phyloP scores from a whole-genome alignment of 2,797 vertebrate genomes.

The Myotis findleyi region DNA sequence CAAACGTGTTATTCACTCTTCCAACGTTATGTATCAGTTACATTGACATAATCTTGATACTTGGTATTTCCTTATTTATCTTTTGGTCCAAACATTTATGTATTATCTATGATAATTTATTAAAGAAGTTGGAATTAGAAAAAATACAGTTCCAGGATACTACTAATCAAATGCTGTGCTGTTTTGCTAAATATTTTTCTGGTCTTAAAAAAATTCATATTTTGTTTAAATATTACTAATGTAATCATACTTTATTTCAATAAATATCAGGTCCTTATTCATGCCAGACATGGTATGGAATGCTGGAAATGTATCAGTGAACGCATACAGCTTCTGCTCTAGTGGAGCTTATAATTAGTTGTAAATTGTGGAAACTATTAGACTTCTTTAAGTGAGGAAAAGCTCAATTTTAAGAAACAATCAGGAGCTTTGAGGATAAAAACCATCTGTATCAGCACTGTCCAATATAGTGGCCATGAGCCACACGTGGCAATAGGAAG shows the following conservation, averaged over 20 bases:
- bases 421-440: background rate
- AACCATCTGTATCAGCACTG: background rate
- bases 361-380: background rate
- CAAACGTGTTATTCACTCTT: constrained; percentile 3
- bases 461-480: background rate
- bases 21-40: background rate
- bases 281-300: background rate
- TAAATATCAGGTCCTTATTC: background rate
- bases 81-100: background rate
- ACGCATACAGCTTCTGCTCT: background rate
- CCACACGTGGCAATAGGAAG: background rate
- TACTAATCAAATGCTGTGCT: background rate
- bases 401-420: background rate
- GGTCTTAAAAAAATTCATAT: constrained; percentile 9
- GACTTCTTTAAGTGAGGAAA: background rate
- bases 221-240: background rate
- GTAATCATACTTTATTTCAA: constrained; percentile 15
- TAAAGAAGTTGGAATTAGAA: constrained; percentile 15
- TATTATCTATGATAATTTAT: constrained; percentile 21
- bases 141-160: background rate
- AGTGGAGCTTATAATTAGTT: background rate
- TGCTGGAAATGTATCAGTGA: background rate
- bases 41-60: background rate
- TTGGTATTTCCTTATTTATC: background rate
- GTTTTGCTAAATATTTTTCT: constrained; percentile 29